Conservation (phyloP, 2,113 vertebrate species). For the Cinclus cinclus region DNA sequence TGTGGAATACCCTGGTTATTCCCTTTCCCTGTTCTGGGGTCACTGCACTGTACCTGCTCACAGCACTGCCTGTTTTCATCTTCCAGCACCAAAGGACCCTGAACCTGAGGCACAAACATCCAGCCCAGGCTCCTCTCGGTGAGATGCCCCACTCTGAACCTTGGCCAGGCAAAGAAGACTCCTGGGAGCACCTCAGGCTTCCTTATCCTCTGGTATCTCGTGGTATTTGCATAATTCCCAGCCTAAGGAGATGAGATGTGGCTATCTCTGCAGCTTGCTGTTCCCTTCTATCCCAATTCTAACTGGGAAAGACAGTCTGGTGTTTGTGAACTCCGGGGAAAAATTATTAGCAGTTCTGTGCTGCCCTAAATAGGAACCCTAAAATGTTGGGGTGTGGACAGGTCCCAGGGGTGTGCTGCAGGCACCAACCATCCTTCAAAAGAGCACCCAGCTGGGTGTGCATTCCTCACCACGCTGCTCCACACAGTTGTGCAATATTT, state of each 20-base stretch:
- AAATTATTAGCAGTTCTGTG: not conserved
- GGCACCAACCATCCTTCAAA: not conserved
- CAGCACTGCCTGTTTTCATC: not conserved
- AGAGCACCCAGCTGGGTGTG: not conserved
- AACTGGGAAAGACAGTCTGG: not conserved
- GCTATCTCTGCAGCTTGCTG: not conserved
- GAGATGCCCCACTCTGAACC: not conserved
- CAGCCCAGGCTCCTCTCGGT: not conserved
- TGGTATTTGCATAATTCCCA: not conserved
- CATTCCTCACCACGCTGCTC: conserved; percentile 17
- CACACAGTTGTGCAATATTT: conserved; percentile 62
- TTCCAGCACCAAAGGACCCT: not conserved
- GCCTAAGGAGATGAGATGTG: accelerated
- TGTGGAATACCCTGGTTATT: not conserved
- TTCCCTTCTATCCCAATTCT: not conserved
- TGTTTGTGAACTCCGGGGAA: not conserved
- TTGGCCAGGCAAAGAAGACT: not conserved
- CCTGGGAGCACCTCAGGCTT: not conserved
- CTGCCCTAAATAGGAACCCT: not conserved
- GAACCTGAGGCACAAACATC: not conserved
- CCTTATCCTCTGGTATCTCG: not conserved
- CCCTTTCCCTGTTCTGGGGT: not conserved
- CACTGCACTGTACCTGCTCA: not conserved
- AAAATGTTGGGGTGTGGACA: not conserved
- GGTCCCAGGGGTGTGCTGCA: not conserved